A percentile compares a stretch with the other conserved stretches of the same genome.
Conservation (phyloP, 2,888 invertebrate species). For the Autographa gamma region DNA sequence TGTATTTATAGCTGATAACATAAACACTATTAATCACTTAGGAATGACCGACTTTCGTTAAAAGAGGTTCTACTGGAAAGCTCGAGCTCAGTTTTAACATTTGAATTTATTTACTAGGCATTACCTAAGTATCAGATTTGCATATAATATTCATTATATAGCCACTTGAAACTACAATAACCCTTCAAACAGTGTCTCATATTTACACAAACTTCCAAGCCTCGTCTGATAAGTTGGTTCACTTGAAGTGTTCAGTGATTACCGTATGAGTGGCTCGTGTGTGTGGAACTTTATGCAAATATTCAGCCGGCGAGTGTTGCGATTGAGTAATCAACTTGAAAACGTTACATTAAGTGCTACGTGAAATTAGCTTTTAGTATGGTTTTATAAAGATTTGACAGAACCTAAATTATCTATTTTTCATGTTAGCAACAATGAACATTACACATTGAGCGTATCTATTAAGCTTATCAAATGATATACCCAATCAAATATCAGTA, state of each 20-base stretch:
- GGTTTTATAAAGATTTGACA: background rate
- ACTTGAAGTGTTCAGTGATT: background rate
- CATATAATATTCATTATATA: background rate
- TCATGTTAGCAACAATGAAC: too few relatives aligned
- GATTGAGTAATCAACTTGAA: slow-evolving; percentile 1
- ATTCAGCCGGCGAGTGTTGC: background rate
- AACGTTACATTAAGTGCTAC: background rate
- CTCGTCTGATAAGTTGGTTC: background rate
- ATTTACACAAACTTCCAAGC: background rate
- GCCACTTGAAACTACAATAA: background rate
- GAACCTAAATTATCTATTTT: background rate
- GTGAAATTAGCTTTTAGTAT: background rate
- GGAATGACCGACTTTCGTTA: slow-evolving; percentile 19
- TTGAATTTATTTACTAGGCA: background rate
- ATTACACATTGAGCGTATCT: too few relatives aligned
- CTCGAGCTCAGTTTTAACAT: background rate
- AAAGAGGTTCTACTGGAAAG: slow-evolving; percentile 26
- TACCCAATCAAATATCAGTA: too few relatives aligned
- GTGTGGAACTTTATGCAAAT: background rate
- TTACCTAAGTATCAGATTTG: background rate
- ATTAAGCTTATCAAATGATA: too few relatives aligned
- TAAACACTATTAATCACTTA: slow-evolving; percentile 57
- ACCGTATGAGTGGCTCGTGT: background rate
- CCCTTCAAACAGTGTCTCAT: background rate
- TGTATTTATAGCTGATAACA: slow-evolving; percentile 52